Percentiles rank a stretch among this genome's conserved stretches.
These are phyloP conservation scores for Sceloporus tristichus DNA, from an alignment of 2,113 vertebrate species.

Conservation along the genomic window DNA sequence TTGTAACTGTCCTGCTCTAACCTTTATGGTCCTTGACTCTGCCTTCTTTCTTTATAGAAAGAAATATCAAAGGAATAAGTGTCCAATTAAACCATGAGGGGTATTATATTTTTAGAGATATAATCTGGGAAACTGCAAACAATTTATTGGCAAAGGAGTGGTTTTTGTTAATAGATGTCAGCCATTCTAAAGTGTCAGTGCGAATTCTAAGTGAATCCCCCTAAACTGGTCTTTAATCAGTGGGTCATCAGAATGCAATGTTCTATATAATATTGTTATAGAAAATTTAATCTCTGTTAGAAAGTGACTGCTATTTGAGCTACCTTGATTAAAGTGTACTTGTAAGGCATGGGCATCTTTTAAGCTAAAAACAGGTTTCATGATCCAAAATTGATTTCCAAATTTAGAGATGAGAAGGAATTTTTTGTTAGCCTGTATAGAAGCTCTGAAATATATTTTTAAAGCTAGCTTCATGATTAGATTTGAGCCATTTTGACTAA, in stretches of 20 bases:
- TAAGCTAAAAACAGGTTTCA: neutral
- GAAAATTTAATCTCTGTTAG: conserved; percentile 5
- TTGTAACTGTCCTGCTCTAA: conserved; percentile 33
- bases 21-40: conserved; percentile 20
- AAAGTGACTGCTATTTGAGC: conserved; percentile 40
- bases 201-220: neutral
- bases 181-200: neutral
- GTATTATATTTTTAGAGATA: conserved; percentile 59
- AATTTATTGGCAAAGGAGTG: conserved; percentile 22
- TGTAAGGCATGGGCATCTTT: conserved; percentile 12
- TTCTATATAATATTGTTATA: neutral
- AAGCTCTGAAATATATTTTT: neutral
- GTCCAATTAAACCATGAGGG: conserved; percentile 7
- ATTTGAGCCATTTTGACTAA: neutral
- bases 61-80: conserved; percentile 38
- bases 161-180: neutral
- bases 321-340: conserved; percentile 10
- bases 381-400: neutral
- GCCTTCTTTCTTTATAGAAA: neutral
- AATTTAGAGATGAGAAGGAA: neutral
- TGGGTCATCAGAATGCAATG: conserved; percentile 9
- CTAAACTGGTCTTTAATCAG: neutral
- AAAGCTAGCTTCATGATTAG: neutral
- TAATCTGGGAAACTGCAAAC: conserved; percentile 1
- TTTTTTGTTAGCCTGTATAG: neutral